Evolutionary conservation across 2,113 vertebrate species (phyloP).

Genomic region (Dasyurus viverrinus): DNA sequence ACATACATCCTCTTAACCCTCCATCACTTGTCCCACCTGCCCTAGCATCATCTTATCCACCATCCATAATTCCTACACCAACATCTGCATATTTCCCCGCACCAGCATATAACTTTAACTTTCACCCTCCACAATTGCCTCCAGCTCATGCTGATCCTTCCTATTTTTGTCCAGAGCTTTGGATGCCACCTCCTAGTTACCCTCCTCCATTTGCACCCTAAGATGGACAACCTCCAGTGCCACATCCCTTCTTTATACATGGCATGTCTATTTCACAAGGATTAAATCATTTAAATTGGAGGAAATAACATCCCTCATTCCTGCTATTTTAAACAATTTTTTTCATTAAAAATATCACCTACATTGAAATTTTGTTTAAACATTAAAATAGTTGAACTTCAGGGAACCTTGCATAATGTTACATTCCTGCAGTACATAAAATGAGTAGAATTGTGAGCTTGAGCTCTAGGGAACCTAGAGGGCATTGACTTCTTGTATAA

Average conservation of each 20-base stretch:
- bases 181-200: conserved; percentile 91
- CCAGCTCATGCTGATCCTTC: conserved; percentile 88
- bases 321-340: no score
- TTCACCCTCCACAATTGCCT: conserved; percentile 89
- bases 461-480: no score
- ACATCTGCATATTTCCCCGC: conserved; percentile 91
- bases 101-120: conserved; percentile 91
- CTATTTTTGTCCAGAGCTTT: conserved; percentile 91
- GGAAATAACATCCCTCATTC: conserved; percentile 88
- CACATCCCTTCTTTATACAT: conserved; percentile 90
- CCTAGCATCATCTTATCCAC: conserved; percentile 81
- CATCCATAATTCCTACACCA: conserved; percentile 88
- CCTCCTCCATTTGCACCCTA: conserved; percentile 92
- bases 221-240: conserved; percentile 92
- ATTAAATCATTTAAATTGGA: conserved; percentile 93
- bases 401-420: no score
- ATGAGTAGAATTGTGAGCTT: no score
- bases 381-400: no score
- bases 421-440: no score
- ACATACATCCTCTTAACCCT: conserved; percentile 86
- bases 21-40: conserved; percentile 84
- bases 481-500: no score
- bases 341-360: no score
- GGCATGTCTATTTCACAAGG: conserved; percentile 92
- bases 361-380: no score